Conservation (phyloP, 2,888 invertebrate genomes). For the Liodrosophila aerea region DNA sequence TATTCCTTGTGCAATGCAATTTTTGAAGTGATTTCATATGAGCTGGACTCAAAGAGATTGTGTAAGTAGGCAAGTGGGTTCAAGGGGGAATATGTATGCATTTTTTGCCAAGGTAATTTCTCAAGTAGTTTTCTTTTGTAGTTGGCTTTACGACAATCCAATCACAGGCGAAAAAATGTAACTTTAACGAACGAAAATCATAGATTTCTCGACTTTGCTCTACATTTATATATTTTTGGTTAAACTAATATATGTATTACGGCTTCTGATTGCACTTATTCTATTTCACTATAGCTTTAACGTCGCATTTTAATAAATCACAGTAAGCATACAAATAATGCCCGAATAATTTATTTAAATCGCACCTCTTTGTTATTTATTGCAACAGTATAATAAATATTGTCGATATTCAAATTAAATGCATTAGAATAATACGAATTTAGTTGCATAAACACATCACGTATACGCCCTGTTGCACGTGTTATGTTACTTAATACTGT, state of each 20-base stretch:
- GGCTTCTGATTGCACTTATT: too few species aligned
- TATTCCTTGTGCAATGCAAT: conserved; percentile 15
- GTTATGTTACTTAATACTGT: conserved; percentile 10
- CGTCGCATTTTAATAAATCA: too few species aligned
- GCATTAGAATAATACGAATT: neutral
- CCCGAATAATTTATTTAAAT: conserved; percentile 8
- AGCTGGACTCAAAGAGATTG: conserved; percentile 36
- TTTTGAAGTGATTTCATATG: conserved; percentile 21
- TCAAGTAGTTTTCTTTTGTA: too few species aligned
- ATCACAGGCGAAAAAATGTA: too few species aligned
- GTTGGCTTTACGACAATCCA: too few species aligned
- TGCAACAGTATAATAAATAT: conserved; percentile 6
- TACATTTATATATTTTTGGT: too few species aligned
- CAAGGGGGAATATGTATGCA: neutral
- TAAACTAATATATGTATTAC: too few species aligned
- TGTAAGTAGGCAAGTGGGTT: neutral
- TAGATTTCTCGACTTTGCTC: too few species aligned
- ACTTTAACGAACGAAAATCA: too few species aligned
- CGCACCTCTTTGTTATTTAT: conserved; percentile 7
- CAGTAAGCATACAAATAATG: too few species aligned
- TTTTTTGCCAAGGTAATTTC: conserved; percentile 3
- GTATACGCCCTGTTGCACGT: conserved; percentile 17
- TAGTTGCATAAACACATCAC: conserved; percentile 18
- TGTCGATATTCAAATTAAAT: too few species aligned
- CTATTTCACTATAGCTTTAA: neutral